phyloP scores from a whole-genome alignment of 2,797 vertebrate genomes.

The Amniataba percoides region DNA sequence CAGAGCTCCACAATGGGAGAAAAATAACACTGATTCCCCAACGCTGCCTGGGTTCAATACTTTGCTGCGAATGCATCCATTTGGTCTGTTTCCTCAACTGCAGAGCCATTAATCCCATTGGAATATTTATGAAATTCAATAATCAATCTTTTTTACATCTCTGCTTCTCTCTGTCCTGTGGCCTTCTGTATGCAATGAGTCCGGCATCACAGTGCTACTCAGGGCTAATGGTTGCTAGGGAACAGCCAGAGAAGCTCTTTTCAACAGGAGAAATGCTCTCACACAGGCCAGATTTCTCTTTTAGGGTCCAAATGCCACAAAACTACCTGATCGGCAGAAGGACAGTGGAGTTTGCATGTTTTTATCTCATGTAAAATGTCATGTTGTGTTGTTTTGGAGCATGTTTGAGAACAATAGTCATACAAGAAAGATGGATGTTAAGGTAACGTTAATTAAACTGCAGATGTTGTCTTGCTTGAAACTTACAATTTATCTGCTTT shows the following conservation, averaged over 20 bases:
- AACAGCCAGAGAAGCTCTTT: constrained; percentile 73
- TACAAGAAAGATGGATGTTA: background rate
- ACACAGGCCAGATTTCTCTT: constrained; percentile 52
- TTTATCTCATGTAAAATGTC: background rate
- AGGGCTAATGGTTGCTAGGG: constrained; percentile 78
- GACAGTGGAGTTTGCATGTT: constrained; percentile 4
- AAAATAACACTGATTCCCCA: constrained; percentile 48
- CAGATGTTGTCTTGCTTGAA: background rate
- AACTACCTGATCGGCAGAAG: constrained; percentile 19
- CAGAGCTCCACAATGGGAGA: constrained; percentile 50
- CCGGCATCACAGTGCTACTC: constrained; percentile 59
- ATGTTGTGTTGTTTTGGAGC: background rate
- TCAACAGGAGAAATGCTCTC: constrained; percentile 45
- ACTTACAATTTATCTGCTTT: background rate
- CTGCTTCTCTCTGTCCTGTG: constrained; percentile 37
- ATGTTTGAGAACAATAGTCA: background rate
- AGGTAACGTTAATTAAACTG: background rate
- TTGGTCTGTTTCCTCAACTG: constrained; percentile 34
- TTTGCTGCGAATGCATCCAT: constrained; percentile 30
- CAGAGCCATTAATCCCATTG: constrained; percentile 54
- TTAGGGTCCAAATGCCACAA: constrained; percentile 61
- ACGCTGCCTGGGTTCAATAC: constrained; percentile 34
- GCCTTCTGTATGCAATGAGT: constrained; percentile 55
- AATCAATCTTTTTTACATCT: constrained; percentile 70
- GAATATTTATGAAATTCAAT: constrained; percentile 72